Evolutionary conservation across 2,888 invertebrate genomes (phyloP), one percentile per base, ranked within the genome.

Genomic region (Idaea dimidiata): DNA sequence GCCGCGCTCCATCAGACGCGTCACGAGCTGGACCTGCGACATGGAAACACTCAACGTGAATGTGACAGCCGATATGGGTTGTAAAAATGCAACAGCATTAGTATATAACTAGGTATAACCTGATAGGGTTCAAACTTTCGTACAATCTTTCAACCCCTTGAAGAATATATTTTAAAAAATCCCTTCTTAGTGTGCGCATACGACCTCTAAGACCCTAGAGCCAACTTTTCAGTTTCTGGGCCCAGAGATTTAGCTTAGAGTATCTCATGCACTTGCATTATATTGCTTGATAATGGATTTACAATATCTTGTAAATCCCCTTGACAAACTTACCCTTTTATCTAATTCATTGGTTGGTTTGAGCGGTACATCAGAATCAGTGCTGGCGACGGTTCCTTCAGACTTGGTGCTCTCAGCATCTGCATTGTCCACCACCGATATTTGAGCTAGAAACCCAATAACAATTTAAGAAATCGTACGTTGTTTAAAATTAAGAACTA

Each of bases 381-480:
- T 95, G 72, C 94, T 94, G 84, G 94, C 95, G 58, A 94, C 95
- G 1, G 89, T 88, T 33, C 78, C 88, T 18, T 83, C 90, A 0
- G 91, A 91, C 72, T 95, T 93, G 17, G 95, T 95, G 94, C 95
- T 95, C 81, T 95, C 95, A 59, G 95, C 95, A 79, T 96, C 96
- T 24, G 94, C 95, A 67, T 95, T 84, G 76, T 89, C 91, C n/a
- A 75, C 73, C 58, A 79, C 83, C 2, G 80, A 78, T 64, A 87
- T 82, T 62, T 83, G 82, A n/a, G 78, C 88, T 87, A 74, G 0
- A 0, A 65, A 57, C 17, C 56, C 32, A 18, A 57, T 58, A 58
- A 24, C 6, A 17, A 32, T 43, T 32, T 17, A 32, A 16, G 31
- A 43, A 54, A 62, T 24, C 6, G n/a, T n/a, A n/a, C n/a, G 53